Evolutionary conservation across 1,140 invertebrate genomes (phyloP), one percentile per base, ranked within the genome.

Genomic region (Nasonia vitripennis): DNA sequence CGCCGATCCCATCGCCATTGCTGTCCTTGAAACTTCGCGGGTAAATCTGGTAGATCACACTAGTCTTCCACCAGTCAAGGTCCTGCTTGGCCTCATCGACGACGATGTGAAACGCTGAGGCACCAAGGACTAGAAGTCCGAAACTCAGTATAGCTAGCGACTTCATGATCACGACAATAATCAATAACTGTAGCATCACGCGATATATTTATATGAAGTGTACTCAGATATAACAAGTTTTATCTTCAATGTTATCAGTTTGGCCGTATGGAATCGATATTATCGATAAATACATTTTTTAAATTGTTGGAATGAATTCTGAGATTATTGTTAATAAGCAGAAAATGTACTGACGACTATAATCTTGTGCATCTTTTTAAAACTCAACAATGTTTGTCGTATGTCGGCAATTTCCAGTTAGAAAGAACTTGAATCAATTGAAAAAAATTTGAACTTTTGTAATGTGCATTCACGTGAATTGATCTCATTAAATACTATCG

Each of bases 41-140:
- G 90, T 97, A 97, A 77, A 97, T 95, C 92, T 97, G 96, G 91
- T 98, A 98, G 48, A 97, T 93, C 7, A 95, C 92, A 5, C 95
- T 95, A n/a, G 94, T 94, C 86, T 97, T 93, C 95, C 96, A 97
- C 97, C 97, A 98, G 89, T 95, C 93, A 6, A 87, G 34, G 83
- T 88, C 70, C 41, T 51, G 34, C 5, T 68, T 27, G 34, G 27
- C 5, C 17, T 79, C 3, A 37, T 14, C 27, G 2, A 37, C 68
- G 1, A 20, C 45, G 10, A 70, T 6, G 12, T 68, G 3, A 70
- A 55, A 84, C n/a, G 12, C 23, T 2, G 11, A 20, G 6, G 31
- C n/a, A 27, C 20, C 41, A 23, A 45, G 37, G 7, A 6, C 34
- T 34, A 78, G 37, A 70, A 84, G n/a, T 23, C 51, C 51, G 2